Conservation (phyloP, 2,797 vertebrate species). For the Pangasius djambal region DNA sequence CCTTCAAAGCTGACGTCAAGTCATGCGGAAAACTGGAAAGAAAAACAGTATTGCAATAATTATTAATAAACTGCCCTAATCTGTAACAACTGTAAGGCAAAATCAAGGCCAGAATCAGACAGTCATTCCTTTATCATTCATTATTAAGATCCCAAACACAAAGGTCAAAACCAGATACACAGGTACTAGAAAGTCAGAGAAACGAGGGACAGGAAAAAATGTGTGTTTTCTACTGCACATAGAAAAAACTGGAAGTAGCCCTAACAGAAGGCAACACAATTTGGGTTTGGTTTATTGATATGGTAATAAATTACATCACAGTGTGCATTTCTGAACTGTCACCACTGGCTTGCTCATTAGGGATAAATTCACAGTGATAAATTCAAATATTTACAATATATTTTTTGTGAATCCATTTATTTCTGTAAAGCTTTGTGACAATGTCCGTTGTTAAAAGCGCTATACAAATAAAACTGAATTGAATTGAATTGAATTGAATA, state of each 20-base stretch:
- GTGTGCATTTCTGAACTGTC: neutral
- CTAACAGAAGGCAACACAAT: neutral
- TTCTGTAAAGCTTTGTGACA: too few species aligned
- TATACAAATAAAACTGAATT: too few species aligned
- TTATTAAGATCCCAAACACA: neutral
- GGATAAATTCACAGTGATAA: too few species aligned
- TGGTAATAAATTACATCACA: neutral
- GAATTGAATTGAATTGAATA: neutral
- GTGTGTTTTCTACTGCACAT: neutral
- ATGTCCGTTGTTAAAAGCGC: too few species aligned
- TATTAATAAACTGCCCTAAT: neutral
- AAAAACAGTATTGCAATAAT: neutral
- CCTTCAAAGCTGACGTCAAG: neutral
- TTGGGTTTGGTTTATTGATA: neutral
- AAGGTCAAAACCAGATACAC: neutral
- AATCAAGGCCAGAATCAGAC: neutral
- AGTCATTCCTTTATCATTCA: neutral
- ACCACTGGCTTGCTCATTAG: too few species aligned
- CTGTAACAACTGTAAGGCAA: neutral
- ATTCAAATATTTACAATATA: too few species aligned
- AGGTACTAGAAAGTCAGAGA: neutral
- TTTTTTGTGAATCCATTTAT: too few species aligned
- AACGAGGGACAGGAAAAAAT: neutral
- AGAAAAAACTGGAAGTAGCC: neutral
- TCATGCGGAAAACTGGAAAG: neutral